Base-by-base conservation (phyloP, 2,113 vertebrate species). In the Chlamydotis undulata region DNA sequence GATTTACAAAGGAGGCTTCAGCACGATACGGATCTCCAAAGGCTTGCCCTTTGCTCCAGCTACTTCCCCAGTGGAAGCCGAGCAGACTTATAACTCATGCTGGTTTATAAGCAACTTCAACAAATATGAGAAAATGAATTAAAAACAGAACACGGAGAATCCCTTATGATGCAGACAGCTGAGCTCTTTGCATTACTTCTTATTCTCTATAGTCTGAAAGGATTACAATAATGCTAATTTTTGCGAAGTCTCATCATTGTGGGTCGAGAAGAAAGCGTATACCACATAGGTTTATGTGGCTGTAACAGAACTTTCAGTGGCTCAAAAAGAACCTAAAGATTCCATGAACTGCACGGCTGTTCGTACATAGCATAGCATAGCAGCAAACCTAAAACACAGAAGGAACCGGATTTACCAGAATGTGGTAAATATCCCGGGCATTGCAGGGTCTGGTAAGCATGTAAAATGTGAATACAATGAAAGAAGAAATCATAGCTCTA, bases 11-110 rank as follows among this genome's bases (percentile, higher is more conserved):
- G 85, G 52, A 96, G 67, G 43, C 56, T 95, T 75, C 93, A 78
- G 70, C 75, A 71, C 2, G 1, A 26, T 23, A 8, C 7, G 39
- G 57, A 35, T 94, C 94, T 87, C 96, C 83, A 17, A 73, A 96
- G 87, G 12, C 55, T 11, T 91, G 95, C 83, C 95, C 97, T 97
- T 96, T 95, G 91, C 94, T 95, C 95, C 80, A 56, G 77, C 83
- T 37, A 17, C 88, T 47, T 73, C 70, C 88, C 82, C 75, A 29
- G 73, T 23, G 1, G 12, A 57, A 74, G 84, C 64, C 55, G 91
- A 89, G 87, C 91, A 74, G 91, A 33, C 41, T 26, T 77, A 41
- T 41, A 92, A 22, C 75, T 94, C 79, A 9, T 7, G 61, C 61
- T 91, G 75, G 2, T 74, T 92, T 87, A 39, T 96, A 93, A 95